Conservation (phyloP, 2,797 vertebrate genomes). For the Muscicapa striata region DNA sequence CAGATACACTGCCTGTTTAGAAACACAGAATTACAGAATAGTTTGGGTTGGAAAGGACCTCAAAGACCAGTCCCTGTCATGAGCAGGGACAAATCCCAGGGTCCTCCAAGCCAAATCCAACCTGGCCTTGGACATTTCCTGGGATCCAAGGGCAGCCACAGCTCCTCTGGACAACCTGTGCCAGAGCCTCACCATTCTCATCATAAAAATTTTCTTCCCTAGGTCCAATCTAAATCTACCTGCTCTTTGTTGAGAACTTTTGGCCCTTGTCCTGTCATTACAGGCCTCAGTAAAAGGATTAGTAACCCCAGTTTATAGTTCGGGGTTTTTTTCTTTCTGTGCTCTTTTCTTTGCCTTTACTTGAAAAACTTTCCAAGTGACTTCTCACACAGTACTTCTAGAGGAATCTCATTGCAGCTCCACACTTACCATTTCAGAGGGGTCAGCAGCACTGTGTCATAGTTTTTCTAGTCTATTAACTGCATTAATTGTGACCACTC, state of each 20-base stretch:
- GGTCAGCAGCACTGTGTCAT: background rate
- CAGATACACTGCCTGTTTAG: background rate
- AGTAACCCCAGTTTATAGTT: background rate
- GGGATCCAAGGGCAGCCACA: background rate
- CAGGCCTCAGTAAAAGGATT: background rate
- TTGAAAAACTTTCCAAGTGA: background rate
- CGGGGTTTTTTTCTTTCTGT: background rate
- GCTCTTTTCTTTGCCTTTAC: background rate
- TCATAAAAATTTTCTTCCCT: background rate
- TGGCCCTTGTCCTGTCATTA: background rate
- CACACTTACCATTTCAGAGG: background rate
- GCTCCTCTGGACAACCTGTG: background rate
- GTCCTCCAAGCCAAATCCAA: background rate
- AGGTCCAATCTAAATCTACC: background rate
- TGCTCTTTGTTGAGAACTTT: background rate
- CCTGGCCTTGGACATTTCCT: background rate
- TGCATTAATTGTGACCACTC: background rate
- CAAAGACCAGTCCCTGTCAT: background rate
- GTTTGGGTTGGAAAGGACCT: background rate
- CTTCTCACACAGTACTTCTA: background rate
- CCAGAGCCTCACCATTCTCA: accelerated
- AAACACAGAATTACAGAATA: background rate
- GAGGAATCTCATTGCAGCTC: background rate
- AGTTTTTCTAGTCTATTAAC: background rate
- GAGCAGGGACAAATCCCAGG: background rate